A percentile compares a stretch with the other conserved stretches of the same genome.
phyloP scores from a whole-genome alignment of 2,888 invertebrate species.

The Rugalucina vietnamica region DNA sequence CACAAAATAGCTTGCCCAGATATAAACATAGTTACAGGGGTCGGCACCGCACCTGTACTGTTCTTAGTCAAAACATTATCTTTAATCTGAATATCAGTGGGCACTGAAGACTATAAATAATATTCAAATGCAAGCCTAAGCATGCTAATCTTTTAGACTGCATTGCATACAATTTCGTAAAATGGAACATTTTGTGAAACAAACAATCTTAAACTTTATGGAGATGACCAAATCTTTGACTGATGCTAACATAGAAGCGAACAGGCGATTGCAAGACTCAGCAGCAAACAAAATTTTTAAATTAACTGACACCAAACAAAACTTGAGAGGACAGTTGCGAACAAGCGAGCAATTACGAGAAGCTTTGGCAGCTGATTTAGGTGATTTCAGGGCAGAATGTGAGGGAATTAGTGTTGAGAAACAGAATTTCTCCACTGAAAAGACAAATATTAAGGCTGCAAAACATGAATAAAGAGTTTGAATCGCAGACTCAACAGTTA shows the following conservation, averaged over 20 bases:
- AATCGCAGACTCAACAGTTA: neutral
- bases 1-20: no score
- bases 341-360: neutral
- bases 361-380: neutral
- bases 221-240: neutral
- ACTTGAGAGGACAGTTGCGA: neutral
- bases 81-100: neutral
- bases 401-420: neutral
- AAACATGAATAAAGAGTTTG: neutral
- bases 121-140: neutral
- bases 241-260: neutral
- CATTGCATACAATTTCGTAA: neutral
- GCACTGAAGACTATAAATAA: neutral
- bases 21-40: no score
- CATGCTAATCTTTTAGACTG: neutral
- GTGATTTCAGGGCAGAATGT: neutral
- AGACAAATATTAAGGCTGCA: neutral
- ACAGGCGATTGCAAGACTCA: neutral
- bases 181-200: neutral
- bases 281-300: neutral
- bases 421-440: neutral
- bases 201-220: neutral
- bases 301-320: neutral
- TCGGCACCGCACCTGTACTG: no score
- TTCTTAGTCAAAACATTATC: no score